Evolutionary conservation across 1,140 invertebrate species (phyloP).

Genomic region (Psix sp.): DNA sequence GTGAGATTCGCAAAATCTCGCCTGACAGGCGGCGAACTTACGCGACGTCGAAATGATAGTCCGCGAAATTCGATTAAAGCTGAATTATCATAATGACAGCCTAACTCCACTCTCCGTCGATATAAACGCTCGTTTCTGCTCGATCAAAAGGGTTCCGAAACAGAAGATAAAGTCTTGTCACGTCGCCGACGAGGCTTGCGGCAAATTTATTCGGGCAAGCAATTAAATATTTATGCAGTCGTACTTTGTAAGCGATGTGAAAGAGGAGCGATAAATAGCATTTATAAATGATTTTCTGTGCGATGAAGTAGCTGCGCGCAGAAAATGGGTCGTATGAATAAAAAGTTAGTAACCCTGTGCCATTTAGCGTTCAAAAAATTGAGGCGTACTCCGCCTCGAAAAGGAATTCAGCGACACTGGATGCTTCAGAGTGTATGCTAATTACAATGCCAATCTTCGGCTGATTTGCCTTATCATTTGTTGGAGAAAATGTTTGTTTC

Average conservation of each 20-base stretch:
- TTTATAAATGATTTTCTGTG: slow-evolving; percentile 48
- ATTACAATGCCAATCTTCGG: no score
- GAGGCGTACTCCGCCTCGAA: slow-evolving; percentile 8
- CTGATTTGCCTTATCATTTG: no score
- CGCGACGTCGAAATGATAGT: slow-evolving; percentile 44
- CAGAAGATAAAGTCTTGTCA: slow-evolving; percentile 46
- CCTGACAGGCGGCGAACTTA: not conserved
- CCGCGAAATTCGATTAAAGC: slow-evolving; percentile 47
- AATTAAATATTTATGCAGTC: slow-evolving; percentile 56
- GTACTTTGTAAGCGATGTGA: slow-evolving; percentile 47
- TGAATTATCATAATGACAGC: slow-evolving; percentile 51
- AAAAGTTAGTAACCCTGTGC: slow-evolving; percentile 24
- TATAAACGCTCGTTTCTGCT: slow-evolving; percentile 41
- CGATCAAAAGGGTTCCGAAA: slow-evolving; percentile 45
- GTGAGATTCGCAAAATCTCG: no score
- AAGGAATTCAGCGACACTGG: no score
- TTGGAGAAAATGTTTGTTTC: no score
- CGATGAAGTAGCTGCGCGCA: slow-evolving; percentile 27
- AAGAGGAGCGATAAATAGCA: slow-evolving; percentile 51
- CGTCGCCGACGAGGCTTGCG: slow-evolving; percentile 37
- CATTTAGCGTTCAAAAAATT: slow-evolving; percentile 37
- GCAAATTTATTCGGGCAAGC: slow-evolving; percentile 48
- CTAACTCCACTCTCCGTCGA: slow-evolving; percentile 45
- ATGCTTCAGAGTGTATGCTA: no score
- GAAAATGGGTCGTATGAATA: slow-evolving; percentile 56